Evolutionary conservation across 2,113 vertebrate species (phyloP), one percentile per base, ranked within the genome.

Genomic region (Bungarus multicinctus): DNA sequence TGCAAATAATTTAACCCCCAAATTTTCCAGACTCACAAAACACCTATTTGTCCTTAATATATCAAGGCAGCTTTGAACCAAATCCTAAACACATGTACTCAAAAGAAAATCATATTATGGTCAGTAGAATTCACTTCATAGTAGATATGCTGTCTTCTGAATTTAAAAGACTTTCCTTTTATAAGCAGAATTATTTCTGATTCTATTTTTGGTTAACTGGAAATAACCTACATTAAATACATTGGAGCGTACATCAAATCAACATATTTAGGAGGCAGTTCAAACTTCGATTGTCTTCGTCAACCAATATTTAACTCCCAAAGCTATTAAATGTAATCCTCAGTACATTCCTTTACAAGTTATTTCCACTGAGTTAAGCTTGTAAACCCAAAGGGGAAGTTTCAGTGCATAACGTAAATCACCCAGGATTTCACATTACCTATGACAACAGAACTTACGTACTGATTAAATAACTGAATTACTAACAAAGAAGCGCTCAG

Each of bases 11-110:
- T 43, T 64, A 34, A 60, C 54, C 89, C n/a, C 92, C 85, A 27
- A n/a, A 8, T 69, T 93, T 85, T 57, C 4, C 8, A 27, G 87
- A 58, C 60, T 93, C 91, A 89, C 18, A 93, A 94, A 95, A 91
- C 0, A 5, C 16, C 10, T 23, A 93, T 89, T 30, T 54, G 34
- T 10, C 50, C 43, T 7, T 25, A 90, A 93, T 39, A 47, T 23
- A 39, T 8, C 14, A 7, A 25, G 2, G 50, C 60, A 90, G 25
- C 69, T 53, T 52, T n/a, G 11, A 81, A 90, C 5, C 9, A 30
- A 74, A 20, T 53, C 45, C 47, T 74, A 74, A 90, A 20, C 5
- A n/a, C 20, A 27, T 34, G n/a, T 12, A 52, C 45, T 52, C 27
- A 90, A 60, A 90, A 47, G 3, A 23, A 87, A 87, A 81, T 81